Base-by-base conservation (phyloP, 2,113 vertebrate genomes). In the Propithecus coquereli region DNA sequence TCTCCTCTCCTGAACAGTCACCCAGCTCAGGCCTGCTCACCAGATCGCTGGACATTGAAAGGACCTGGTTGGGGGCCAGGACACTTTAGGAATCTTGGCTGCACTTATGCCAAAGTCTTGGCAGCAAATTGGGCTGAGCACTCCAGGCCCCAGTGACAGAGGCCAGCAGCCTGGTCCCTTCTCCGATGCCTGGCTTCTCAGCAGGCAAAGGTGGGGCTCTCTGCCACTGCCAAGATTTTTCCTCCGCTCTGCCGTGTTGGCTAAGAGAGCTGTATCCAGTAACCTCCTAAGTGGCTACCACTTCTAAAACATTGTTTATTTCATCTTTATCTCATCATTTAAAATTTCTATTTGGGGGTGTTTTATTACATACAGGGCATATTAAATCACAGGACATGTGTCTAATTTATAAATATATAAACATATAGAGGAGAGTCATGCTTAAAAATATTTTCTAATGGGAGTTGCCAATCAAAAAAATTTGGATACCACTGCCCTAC, bases 11-110 rank as follows among this genome's bases (percentile, higher is more conserved):
- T 66, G 57, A 79, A 59, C 40, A n/a, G 13, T 74, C 16, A 70
- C 22, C 91, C 22, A 1, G 6, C 34, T 84, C 4, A 4, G 50
- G 27, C 76, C 91, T 45, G 66, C 73, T 88, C 34, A 66, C 91
- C 83, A 89, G 77, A 89, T 61, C 57, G 93, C 45, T 89, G 79
- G 91, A n/a, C 14, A 3, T 9, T 18, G 85, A 74, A 59, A 79
- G 82, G 80, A 61, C 25, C 70, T 97, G 82, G 85, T n/a, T 50
- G 34, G 71, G 5, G 68, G 77, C 95, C 97, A 95, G 88, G 43
- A 88, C 5, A 14, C 82, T 96, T 90, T 61, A 83, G 89, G 91
- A 93, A 96, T 94, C 93, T 94, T 34, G 3, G 47, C 68, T 34
- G 27, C 25, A 52, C 90, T 92, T n/a, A 43, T 43, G 70, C 37